Percentiles rank a stretch among this genome's conserved stretches.
Conservation (phyloP, 2,113 vertebrate genomes). For the Pitta sordida region DNA sequence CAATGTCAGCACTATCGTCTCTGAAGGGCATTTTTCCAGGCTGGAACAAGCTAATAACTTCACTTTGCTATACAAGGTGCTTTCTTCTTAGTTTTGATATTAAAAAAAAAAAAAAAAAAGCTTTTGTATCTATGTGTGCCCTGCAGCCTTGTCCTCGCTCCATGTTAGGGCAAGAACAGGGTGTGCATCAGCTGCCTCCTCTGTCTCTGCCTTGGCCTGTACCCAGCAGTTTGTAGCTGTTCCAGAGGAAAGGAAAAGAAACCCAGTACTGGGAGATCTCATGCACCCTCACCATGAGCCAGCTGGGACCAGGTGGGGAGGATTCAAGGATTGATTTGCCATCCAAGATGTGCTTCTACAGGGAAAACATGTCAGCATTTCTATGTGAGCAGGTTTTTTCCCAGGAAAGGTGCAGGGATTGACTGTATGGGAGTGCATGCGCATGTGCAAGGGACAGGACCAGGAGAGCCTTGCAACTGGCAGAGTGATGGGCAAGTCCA, state of each 20-base stretch:
- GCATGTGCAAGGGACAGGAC: neutral
- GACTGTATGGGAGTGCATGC: accelerated
- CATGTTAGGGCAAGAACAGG: constrained; percentile 51
- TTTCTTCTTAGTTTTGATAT: constrained; percentile 19
- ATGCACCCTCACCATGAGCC: neutral
- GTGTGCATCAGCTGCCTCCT: neutral
- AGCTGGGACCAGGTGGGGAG: neutral
- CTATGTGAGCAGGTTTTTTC: neutral
- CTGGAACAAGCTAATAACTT: neutral
- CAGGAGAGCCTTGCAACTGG: neutral
- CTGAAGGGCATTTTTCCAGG: neutral
- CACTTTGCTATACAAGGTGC: constrained; percentile 27
- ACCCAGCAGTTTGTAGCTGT: neutral
- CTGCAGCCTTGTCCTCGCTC: constrained; percentile 11
- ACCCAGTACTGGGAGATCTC: neutral
- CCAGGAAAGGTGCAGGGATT: neutral
- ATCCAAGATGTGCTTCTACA: neutral
- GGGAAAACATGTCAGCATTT: neutral
- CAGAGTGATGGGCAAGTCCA: neutral
- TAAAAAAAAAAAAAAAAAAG: constrained; percentile 19
- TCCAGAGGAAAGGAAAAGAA: neutral
- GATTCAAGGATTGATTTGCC: neutral
- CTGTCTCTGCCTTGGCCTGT: constrained; percentile 28
- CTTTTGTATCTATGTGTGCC: neutral
- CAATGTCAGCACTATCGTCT: neutral